Base-by-base conservation (phyloP, 2,797 vertebrate species). In the Pitangus sulphuratus region DNA sequence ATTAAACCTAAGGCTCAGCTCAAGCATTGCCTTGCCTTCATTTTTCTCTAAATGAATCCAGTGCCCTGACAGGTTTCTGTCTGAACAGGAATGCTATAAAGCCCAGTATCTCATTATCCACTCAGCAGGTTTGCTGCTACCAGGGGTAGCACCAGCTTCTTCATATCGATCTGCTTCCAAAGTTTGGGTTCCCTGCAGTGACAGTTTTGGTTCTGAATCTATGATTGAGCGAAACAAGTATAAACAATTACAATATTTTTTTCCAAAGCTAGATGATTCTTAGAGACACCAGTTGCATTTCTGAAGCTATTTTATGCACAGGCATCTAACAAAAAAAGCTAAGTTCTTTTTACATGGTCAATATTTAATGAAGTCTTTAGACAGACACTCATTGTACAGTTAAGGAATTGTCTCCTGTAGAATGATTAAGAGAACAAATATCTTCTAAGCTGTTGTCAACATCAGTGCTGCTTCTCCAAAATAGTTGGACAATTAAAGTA, bases 381-480 rank as follows among this genome's bases (percentile, higher is more conserved):
- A n/a, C 28, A 40, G 15, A 24, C 24, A 45, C 2, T 47, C 11
- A 12, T 2, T 24, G 24, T n/a, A 45, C 26, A 69, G 48, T 42
- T 61, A 33, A 33, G 9, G 26, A 51, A 53, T 31, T 60, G 10
- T 10, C 15, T n/a, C 12, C 15, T 28, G 76, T 51, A 39, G 16
- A 65, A 35, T 14, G n/a, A 37, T 13, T 37, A 33, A 50, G 19
- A 61, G 6, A 60, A 40, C 22, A 40, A 84, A 85, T 14, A n/a
- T 9, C 22, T 69, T 33, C 20, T 15, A 37, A 79, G 18, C 4
- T 33, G 37, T 51, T 61, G 22, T 37, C 42, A 50, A 14, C 19
- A n/a, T 11, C 26, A 75, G 9, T 0, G 0, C 39, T 65, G 25
- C 30, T 69, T 64, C 18, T 77, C 44, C 24, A 70, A 18, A 80